phyloP scores from a whole-genome alignment of 2,797 vertebrate species.

The Urocyon cinereoargenteus region DNA sequence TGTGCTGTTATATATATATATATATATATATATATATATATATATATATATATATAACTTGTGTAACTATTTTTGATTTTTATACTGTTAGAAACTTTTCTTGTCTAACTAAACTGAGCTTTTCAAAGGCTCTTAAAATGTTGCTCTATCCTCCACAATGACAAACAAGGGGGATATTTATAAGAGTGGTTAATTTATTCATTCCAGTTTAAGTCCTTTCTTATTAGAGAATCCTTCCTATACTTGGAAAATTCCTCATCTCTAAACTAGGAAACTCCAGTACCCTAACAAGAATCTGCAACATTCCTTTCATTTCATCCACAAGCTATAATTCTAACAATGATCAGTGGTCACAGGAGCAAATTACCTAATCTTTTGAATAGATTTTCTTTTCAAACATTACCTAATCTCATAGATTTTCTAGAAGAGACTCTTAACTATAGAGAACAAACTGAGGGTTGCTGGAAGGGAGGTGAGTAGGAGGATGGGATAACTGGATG shows the following conservation, averaged over 20 bases:
- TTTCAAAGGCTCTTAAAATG: conserved; percentile 39
- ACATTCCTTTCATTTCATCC: background rate
- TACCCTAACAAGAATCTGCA: background rate
- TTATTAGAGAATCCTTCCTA: background rate
- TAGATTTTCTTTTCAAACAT: background rate
- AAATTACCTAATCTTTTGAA: background rate
- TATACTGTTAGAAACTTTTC: background rate
- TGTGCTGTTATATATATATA: background rate
- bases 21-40: background rate
- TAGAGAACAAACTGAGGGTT: background rate
- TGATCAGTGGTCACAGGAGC: background rate
- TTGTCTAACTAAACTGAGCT: background rate
- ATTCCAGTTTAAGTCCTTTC: background rate
- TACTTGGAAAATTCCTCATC: conserved; percentile 1
- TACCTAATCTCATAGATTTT: too few relatives aligned
- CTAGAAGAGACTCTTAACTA: background rate
- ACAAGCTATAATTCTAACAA: conserved; percentile 10
- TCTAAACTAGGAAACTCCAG: background rate
- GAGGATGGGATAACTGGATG: background rate
- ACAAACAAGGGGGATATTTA: background rate
- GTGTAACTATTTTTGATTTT: background rate
- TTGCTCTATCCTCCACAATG: background rate
- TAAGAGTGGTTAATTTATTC: conserved; percentile 35
- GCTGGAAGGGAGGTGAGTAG: background rate
- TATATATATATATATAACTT: background rate